Conservation (phyloP, 1,140 invertebrate genomes). For the Tetragonula clypearis region DNA sequence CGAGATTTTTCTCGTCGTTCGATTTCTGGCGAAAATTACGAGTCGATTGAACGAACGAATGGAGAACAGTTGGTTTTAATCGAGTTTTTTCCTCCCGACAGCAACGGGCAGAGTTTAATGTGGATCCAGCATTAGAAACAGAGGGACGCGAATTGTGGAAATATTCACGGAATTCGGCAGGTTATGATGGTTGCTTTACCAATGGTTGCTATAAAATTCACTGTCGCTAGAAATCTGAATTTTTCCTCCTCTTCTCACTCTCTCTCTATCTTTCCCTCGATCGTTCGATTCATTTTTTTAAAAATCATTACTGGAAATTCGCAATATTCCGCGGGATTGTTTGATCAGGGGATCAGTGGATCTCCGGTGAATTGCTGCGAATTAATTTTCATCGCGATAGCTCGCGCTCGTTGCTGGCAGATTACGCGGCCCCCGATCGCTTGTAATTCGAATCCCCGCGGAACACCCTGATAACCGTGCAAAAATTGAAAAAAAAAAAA, state of each 20-base stretch:
- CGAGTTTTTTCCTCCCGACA: neutral
- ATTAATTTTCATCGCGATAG: slow-evolving; percentile 52
- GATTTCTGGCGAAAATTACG: neutral
- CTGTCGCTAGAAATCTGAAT: neutral
- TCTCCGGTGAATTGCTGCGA: slow-evolving; percentile 44
- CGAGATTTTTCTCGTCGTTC: neutral
- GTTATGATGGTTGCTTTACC: neutral
- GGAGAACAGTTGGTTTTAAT: neutral
- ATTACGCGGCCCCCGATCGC: slow-evolving; percentile 31
- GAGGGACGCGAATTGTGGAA: neutral
- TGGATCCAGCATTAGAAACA: neutral
- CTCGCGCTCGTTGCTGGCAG: slow-evolving; percentile 22
- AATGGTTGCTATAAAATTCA: slow-evolving; percentile 5
- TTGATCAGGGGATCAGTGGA: slow-evolving; percentile 47
- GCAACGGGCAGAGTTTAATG: neutral
- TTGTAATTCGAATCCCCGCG: slow-evolving; percentile 45
- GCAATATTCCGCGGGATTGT: slow-evolving; percentile 38
- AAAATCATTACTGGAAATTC: slow-evolving; percentile 34
- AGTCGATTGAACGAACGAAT: neutral
- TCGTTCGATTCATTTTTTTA: neutral
- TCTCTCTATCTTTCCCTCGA: neutral
- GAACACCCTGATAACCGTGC: neutral
- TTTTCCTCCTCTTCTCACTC: neutral
- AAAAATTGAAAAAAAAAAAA: slow-evolving; percentile 41
- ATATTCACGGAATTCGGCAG: neutral